Percentiles rank a stretch among this genome's conserved stretches.
Conservation (phyloP, 2,797 vertebrate species). For the Hirundo rustica region DNA sequence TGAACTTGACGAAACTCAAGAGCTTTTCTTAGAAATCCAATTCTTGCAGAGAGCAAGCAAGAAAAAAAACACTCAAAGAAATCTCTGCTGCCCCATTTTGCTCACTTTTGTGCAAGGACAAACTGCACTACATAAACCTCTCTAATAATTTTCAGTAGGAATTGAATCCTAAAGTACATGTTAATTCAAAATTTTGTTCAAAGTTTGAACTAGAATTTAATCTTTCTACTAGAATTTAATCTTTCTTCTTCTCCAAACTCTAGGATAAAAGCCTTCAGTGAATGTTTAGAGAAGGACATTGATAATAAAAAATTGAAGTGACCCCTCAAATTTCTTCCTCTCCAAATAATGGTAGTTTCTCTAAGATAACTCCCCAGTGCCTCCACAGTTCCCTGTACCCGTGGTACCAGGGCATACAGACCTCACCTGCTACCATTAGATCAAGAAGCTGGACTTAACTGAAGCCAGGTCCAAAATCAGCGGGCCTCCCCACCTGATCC, state of each 20-base stretch:
- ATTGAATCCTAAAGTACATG: not conserved
- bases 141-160: not conserved
- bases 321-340: not conserved
- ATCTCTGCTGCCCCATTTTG: not conserved
- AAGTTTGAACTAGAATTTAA: not conserved
- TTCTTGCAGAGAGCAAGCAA: not conserved
- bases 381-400: not conserved
- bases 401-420: not conserved
- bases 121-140: not conserved
- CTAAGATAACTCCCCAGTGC: not conserved
- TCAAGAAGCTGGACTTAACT: not conserved
- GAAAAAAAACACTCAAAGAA: not conserved
- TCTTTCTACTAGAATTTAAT: not conserved
- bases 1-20: not conserved
- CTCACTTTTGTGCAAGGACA: not conserved
- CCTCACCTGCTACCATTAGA: not conserved
- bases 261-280: not conserved
- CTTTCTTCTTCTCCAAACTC: not conserved
- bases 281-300: not conserved
- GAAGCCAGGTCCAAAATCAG: not conserved
- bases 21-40: slow-evolving; percentile 46
- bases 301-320: not conserved
- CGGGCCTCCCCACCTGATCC: not conserved
- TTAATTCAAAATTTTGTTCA: not conserved
- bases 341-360: not conserved